A percentile compares a stretch with the other conserved stretches of the same genome.
These are phyloP conservation scores for Antennarius maculatus DNA, from an alignment of 2,797 vertebrate genomes.

Conservation along the genomic window DNA sequence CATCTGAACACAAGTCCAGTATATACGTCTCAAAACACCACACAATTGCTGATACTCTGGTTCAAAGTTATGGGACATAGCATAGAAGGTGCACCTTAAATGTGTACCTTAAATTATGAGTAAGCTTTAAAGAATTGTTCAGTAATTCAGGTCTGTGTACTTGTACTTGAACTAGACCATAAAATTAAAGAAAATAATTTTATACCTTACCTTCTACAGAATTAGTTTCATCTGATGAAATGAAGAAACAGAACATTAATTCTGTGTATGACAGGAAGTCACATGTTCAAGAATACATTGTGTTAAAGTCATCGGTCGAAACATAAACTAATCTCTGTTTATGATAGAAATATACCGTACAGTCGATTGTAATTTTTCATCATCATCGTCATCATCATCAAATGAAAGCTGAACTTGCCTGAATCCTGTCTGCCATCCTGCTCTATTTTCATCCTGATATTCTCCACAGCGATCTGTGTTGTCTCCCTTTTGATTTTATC, in stretches of 20 bases:
- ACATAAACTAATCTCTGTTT: not conserved
- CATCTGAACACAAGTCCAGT: constrained; percentile 3
- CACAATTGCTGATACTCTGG: not conserved
- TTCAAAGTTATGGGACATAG: not conserved
- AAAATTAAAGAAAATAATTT: not conserved
- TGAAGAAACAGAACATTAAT: constrained; percentile 15
- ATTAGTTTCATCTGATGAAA: constrained; percentile 31
- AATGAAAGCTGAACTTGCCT: constrained; percentile 49
- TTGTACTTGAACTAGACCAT: not conserved
- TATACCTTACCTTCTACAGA: constrained; percentile 33
- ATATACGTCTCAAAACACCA: not conserved
- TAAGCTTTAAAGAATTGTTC: not conserved
- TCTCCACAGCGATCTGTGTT: constrained; percentile 74
- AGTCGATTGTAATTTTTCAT: no score
- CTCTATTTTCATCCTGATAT: constrained; percentile 74
- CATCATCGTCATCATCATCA: constrained; percentile 3
- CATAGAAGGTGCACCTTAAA: not conserved
- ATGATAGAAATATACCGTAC: not conserved
- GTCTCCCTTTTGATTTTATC: constrained; percentile 74
- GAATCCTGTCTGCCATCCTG: constrained; percentile 34
- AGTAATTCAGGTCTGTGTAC: not conserved
- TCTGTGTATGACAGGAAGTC: not conserved
- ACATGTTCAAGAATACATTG: not conserved
- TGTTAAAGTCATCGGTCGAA: no score
- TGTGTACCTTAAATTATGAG: not conserved